phyloP scores from a whole-genome alignment of 2,113 vertebrate species.

The Anolis sagrei region DNA sequence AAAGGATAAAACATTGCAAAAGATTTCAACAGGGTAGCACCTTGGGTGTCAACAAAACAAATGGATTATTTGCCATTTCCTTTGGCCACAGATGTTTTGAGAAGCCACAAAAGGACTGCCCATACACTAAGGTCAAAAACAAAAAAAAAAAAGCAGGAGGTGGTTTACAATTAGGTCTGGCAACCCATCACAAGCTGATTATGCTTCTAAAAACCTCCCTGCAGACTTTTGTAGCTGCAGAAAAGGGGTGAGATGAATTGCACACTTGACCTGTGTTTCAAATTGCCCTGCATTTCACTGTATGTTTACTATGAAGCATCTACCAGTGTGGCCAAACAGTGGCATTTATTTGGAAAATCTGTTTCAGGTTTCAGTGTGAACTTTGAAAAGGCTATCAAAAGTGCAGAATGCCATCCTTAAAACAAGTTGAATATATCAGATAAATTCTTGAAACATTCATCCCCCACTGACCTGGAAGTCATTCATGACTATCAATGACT shows the following conservation, averaged over 20 bases:
- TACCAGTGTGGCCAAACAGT: no score
- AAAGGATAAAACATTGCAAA: neutral
- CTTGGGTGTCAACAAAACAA: neutral
- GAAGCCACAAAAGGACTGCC: accelerated
- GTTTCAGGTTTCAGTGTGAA: no score
- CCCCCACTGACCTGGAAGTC: no score
- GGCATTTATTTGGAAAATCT: no score
- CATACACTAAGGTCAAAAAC: neutral
- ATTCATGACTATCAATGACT: no score
- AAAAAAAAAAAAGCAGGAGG: neutral
- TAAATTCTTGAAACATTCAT: no score
- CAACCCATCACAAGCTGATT: neutral
- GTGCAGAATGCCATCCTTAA: no score
- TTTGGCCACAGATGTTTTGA: neutral
- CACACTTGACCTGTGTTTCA: neutral
- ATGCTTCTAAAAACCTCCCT: neutral
- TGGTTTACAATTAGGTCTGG: constrained; percentile 2
- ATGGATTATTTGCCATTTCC: neutral
- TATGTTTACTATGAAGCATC: neutral
- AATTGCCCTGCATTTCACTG: neutral
- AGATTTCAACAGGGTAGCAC: neutral
- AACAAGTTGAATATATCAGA: no score
- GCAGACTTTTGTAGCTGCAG: neutral
- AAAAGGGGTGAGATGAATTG: constrained; percentile 12
- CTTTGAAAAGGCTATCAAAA: no score